Conservation (phyloP, 1,140 invertebrate species). For the Nasonia longicornis region DNA sequence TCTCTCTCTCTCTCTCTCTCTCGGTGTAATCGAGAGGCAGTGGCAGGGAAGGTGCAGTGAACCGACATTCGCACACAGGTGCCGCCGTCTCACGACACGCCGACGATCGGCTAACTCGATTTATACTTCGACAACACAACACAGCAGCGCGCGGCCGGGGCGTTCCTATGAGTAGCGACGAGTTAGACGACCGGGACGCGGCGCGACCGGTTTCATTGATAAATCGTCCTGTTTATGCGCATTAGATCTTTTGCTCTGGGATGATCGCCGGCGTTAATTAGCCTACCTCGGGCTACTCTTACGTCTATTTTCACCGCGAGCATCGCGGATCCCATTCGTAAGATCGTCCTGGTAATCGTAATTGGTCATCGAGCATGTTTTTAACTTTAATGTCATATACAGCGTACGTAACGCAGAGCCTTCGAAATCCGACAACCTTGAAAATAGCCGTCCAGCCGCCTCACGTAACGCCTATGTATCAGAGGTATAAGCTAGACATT, state of each 20-base stretch:
- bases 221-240: neutral
- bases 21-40: neutral
- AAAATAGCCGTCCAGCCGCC: too few species aligned
- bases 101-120: conserved; percentile 3
- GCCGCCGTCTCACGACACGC: too few species aligned
- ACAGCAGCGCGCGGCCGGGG: too few species aligned
- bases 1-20: too few species aligned
- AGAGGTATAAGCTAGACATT: neutral
- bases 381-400: too few species aligned
- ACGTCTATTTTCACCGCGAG: too few species aligned
- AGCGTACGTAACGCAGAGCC: too few species aligned
- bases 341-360: too few species aligned
- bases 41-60: conserved; percentile 1
- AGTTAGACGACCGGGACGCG: neutral
- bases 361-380: too few species aligned
- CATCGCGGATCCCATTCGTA: too few species aligned
- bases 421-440: too few species aligned
- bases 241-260: neutral
- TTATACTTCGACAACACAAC: neutral
- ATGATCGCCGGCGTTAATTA: neutral
- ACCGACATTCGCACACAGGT: neutral
- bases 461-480: neutral
- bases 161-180: neutral
- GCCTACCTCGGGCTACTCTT: neutral
- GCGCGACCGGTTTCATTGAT: neutral